phyloP scores from a whole-genome alignment of 2,888 invertebrate genomes.

The Carpatolechia fugitivella region DNA sequence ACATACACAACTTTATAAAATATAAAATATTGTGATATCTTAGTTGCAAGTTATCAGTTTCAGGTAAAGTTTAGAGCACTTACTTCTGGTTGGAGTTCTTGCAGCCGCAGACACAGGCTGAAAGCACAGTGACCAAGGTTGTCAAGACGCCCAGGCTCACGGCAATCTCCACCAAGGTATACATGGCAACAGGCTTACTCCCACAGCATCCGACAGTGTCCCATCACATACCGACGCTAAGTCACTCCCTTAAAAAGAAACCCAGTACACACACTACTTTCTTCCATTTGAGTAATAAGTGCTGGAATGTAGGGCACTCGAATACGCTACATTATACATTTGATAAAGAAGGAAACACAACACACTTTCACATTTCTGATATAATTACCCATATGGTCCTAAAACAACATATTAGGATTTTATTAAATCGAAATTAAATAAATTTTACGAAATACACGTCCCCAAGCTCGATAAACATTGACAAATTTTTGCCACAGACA shows the following conservation, averaged over 20 bases:
- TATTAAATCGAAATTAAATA: not conserved
- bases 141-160: slow-evolving; percentile 66
- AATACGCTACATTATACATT: slow-evolving; percentile 8
- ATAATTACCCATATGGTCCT: not conserved
- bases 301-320: slow-evolving; percentile 66
- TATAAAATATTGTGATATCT: too few species aligned
- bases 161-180: slow-evolving; percentile 65
- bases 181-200: slow-evolving; percentile 64
- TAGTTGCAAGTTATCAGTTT: too few species aligned
- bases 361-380: slow-evolving; percentile 9
- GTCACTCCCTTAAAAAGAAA: slow-evolving; percentile 62
- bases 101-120: slow-evolving; percentile 86
- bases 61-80: too few species aligned
- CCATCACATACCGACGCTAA: slow-evolving; percentile 52
- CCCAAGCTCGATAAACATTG: slow-evolving; percentile 16
- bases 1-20: too few species aligned
- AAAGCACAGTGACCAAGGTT: slow-evolving; percentile 74
- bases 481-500: slow-evolving; percentile 12
- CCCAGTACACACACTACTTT: slow-evolving; percentile 56
- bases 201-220: slow-evolving; percentile 37
- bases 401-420: not conserved
- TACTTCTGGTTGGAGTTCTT: slow-evolving; percentile 87
- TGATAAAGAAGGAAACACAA: not conserved
- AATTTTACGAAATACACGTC: slow-evolving; percentile 17
- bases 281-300: slow-evolving; percentile 70